These are phyloP conservation scores for Calidris pygmaea DNA, from an alignment of 2,113 vertebrate species.

Conservation along the genomic window DNA sequence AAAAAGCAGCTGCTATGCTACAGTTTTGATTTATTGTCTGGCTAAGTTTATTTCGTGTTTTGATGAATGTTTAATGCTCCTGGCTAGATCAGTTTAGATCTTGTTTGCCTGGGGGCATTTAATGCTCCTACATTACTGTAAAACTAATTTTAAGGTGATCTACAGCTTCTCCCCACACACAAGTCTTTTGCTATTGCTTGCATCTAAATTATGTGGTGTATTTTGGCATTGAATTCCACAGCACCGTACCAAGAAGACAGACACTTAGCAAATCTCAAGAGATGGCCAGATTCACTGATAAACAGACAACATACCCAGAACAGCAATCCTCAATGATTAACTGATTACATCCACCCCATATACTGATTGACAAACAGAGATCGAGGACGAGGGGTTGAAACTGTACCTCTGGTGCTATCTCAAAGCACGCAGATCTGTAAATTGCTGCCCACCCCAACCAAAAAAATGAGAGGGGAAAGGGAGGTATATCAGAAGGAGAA, in stretches of 20 bases:
- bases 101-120: not conserved
- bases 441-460: not conserved
- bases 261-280: not conserved
- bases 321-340: not conserved
- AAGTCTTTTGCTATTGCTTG: not conserved
- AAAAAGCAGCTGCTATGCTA: not conserved
- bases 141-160: not conserved
- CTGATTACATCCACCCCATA: not conserved
- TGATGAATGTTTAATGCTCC: slow-evolving; percentile 34
- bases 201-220: not conserved
- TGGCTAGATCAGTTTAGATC: slow-evolving; percentile 5
- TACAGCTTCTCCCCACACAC: not conserved
- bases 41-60: slow-evolving; percentile 24
- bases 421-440: not conserved
- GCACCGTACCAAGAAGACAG: not conserved
- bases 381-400: not conserved
- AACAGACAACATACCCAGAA: not conserved
- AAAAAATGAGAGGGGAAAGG: not conserved
- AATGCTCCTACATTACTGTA: not conserved
- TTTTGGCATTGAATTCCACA: not conserved
- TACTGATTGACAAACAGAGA: not conserved
- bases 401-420: not conserved
- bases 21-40: slow-evolving; percentile 6
- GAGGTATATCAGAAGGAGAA: not conserved
- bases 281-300: not conserved